phyloP scores from a whole-genome alignment of 2,113 vertebrate genomes.

The Brachypodius melanocephalos region DNA sequence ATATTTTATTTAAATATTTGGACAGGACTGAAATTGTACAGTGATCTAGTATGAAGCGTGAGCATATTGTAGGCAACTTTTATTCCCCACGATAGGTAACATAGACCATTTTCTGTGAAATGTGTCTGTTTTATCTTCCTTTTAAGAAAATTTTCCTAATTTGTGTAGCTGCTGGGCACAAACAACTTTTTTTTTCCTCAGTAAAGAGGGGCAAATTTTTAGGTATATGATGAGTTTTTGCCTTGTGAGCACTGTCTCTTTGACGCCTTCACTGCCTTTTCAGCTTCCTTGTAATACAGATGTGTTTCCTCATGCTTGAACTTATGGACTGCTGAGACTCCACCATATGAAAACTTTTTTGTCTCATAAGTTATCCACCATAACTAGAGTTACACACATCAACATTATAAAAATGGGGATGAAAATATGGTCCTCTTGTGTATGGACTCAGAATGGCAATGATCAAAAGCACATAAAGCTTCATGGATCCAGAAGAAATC shows the following conservation, averaged over 20 bases:
- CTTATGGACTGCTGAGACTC: background rate
- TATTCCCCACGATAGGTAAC: background rate
- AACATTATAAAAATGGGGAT: background rate
- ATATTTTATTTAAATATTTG: conserved; percentile 1
- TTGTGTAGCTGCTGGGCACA: background rate
- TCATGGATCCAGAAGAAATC: background rate
- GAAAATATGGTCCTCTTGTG: background rate
- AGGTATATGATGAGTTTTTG: background rate
- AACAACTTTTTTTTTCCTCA: background rate
- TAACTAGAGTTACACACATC: background rate
- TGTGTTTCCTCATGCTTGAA: background rate
- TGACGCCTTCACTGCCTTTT: background rate
- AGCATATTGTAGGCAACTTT: background rate
- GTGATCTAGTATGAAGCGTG: background rate
- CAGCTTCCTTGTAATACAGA: background rate
- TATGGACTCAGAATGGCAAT: background rate
- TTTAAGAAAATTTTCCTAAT: background rate
- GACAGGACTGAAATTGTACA: background rate
- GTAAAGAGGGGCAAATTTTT: background rate
- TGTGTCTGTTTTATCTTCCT: background rate
- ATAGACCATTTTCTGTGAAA: background rate
- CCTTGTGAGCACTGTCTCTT: background rate
- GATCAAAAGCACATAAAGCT: background rate
- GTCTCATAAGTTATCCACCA: background rate
- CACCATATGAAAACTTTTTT: background rate